These are phyloP conservation scores for Aphis craccivora DNA, from an alignment of 1,140 invertebrate genomes.

Conservation along the genomic window DNA sequence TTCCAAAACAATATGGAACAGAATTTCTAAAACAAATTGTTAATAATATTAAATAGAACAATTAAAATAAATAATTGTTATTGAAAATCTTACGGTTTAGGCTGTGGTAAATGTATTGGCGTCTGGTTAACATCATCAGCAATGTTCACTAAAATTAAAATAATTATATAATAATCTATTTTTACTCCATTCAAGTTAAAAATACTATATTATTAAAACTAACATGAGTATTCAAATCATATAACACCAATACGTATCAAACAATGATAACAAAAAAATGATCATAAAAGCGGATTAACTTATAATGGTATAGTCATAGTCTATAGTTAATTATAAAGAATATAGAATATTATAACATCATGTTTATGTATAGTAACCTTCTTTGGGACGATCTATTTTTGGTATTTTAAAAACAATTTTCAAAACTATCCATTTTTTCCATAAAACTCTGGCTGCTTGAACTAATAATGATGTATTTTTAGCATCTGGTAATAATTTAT, in stretches of 20 bases:
- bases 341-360: neutral
- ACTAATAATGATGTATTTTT: conserved; percentile 43
- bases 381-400: conserved; percentile 89
- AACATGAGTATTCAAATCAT: neutral
- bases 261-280: neutral
- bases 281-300: too few species aligned
- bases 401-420: conserved; percentile 94
- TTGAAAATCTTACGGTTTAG: neutral
- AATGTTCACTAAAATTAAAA: conserved; percentile 4
- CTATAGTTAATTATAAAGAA: too few species aligned
- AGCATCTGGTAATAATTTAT: conserved; percentile 38
- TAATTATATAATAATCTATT: neutral
- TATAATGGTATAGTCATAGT: too few species aligned
- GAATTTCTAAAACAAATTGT: neutral
- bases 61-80: neutral
- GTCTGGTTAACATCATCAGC: neutral
- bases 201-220: neutral
- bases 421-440: conserved; percentile 79
- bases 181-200: neutral
- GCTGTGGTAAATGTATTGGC: neutral
- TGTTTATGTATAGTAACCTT: conserved; percentile 70
- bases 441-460: conserved; percentile 71
- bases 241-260: neutral
- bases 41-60: neutral
- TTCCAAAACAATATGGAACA: conserved; percentile 14